Conservation (phyloP, 2,113 vertebrate species). For the Sylvietta virens region DNA sequence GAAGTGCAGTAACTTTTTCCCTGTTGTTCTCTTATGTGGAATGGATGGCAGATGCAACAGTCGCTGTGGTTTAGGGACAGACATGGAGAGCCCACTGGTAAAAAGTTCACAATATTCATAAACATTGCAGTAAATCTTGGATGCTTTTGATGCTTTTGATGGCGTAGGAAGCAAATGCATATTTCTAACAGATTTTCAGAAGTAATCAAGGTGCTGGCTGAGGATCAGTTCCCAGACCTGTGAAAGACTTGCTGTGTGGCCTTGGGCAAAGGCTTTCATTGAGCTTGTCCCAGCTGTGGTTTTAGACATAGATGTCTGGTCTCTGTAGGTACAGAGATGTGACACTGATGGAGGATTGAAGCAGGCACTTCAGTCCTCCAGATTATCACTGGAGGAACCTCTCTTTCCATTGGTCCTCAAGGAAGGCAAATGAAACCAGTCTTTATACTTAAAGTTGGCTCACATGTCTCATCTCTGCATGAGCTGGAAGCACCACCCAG, state of each 20-base stretch:
- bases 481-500: not conserved
- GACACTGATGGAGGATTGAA: not conserved
- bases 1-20: not conserved
- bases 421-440: not conserved
- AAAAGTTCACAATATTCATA: not conserved
- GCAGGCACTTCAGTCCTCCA: not conserved
- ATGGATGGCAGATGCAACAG: not conserved
- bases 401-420: not conserved
- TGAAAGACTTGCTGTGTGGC: not conserved
- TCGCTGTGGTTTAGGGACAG: not conserved
- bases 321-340: not conserved
- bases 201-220: not conserved
- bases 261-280: not conserved
- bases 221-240: not conserved
- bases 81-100: not conserved
- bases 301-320: not conserved
- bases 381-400: not conserved
- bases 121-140: not conserved
- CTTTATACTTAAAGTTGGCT: not conserved
- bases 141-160: not conserved
- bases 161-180: not conserved
- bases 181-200: not conserved
- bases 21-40: not conserved
- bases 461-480: not conserved
- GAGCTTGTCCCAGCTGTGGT: not conserved